Evolutionary conservation across 2,797 vertebrate species (phyloP).

Genomic region (Pseudochirops corinnae): DNA sequence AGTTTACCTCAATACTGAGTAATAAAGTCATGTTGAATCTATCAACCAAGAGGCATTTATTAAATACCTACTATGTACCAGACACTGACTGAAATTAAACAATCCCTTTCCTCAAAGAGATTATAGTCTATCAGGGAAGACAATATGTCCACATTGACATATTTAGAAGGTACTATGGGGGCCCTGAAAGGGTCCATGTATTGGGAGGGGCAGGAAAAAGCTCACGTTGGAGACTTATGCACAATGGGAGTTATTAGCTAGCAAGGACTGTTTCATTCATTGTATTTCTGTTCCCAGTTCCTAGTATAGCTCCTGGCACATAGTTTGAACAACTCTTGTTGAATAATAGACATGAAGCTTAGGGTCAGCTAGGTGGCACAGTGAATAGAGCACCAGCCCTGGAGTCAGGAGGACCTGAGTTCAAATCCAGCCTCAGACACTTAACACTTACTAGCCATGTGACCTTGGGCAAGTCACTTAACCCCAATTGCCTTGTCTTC

Average conservation of each 20-base stretch:
- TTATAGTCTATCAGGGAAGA: neutral
- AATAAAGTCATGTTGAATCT: neutral
- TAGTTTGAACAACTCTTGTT: too few species aligned
- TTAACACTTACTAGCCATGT: too few species aligned
- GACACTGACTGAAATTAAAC: neutral
- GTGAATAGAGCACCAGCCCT: too few species aligned
- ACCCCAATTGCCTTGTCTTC: too few species aligned
- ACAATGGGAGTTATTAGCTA: neutral
- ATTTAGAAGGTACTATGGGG: neutral
- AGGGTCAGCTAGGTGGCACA: too few species aligned
- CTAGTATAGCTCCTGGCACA: too few species aligned
- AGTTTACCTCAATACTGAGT: neutral
- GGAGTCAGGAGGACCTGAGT: too few species aligned
- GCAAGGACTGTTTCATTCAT: neutral
- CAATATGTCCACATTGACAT: too few species aligned
- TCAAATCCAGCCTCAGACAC: too few species aligned
- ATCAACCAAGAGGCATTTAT: neutral
- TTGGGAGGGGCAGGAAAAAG: neutral
- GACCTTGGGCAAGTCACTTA: too few species aligned
- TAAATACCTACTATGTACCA: neutral
- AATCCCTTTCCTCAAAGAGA: neutral
- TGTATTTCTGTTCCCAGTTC: neutral
- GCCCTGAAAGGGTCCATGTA: fast-evolving
- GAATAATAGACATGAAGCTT: neutral
- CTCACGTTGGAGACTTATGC: neutral